Base-by-base conservation (phyloP, 2,113 vertebrate species). In the Oostethus manadensis region DNA sequence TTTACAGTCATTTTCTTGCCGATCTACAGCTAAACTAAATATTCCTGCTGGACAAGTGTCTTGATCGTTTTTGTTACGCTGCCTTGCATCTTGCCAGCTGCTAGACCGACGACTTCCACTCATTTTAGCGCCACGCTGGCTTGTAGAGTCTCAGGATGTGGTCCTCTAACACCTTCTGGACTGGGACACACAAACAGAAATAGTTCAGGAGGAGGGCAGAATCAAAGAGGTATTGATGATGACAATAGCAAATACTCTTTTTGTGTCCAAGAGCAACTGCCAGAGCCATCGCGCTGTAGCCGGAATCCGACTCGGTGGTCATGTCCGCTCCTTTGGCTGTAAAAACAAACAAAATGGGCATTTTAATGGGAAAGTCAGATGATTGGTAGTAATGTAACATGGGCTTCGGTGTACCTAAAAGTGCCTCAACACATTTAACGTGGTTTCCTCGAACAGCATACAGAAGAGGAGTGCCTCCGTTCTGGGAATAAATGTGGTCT, bases 401-500 rank as follows among this genome's bases (percentile, higher is more conserved):
- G 4, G 51, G 14, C 42, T 49, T 9, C 4, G 35, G 33, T 63
- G 81, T 88, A 99, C 97, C 93, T 79, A 99, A 81, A 0, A 98
- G 90, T 18, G 90, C 87, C 82, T 96, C 90, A 0, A 96, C 94
- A 8, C 94, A 97, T 86, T 91, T 93, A 67, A 94, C 87, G 7
- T 98, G 94, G 72, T 99, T 98, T 21, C 96, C 94, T 0, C 94
- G 88, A 44, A 98, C 95, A 1, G 97, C 97, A 1, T 98, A 99
- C 49, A 99, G 90, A 78, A 99, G 89, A 4, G 96, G 96, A 0
- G 96, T 98, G 50, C 97, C 96, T 2, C 94, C 94, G 8, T 99
- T 98, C 97, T 98, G 72, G 49, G 22, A 60, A 58, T 15, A 42
- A 74, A 58, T 49, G 26, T 8, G 9, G 38, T 15, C 21, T 50